Conservation (phyloP, 2,113 vertebrate genomes). For the Pan troglodytes region DNA sequence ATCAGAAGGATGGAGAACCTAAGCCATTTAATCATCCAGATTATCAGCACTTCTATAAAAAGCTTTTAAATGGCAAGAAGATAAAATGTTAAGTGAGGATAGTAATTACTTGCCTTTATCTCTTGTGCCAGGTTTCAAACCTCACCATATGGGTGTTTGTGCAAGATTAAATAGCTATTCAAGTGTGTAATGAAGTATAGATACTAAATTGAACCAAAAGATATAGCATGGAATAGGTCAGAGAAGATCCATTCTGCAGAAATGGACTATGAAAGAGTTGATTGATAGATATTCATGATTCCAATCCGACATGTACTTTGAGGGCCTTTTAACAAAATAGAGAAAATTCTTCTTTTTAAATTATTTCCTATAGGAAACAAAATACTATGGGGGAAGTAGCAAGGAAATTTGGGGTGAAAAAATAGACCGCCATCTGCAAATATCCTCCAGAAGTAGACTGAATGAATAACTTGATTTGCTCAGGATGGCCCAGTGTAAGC, state of each 20-base stretch:
- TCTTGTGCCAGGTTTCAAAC: slow-evolving; percentile 50
- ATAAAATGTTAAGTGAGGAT: slow-evolving; percentile 56
- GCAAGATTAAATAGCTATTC: slow-evolving; percentile 72
- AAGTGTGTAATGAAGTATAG: slow-evolving; percentile 58
- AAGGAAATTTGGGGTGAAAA: background rate
- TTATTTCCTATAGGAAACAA: background rate
- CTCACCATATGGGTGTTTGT: slow-evolving; percentile 40
- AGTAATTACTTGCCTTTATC: slow-evolving; percentile 51
- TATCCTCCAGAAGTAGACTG: background rate
- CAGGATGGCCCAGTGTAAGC: background rate
- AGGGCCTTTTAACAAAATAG: background rate
- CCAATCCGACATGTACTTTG: background rate
- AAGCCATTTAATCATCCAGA: slow-evolving; percentile 59
- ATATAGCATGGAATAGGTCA: background rate
- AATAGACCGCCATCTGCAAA: background rate
- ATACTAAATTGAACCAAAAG: slow-evolving; percentile 39
- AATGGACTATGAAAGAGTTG: background rate
- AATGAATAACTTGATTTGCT: background rate
- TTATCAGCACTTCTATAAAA: slow-evolving; percentile 62
- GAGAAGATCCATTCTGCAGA: background rate
- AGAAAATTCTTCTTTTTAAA: background rate
- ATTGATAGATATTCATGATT: background rate
- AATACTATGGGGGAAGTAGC: background rate
- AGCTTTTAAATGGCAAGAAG: slow-evolving; percentile 54
- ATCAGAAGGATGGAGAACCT: background rate